phyloP scores from a whole-genome alignment of 2,888 invertebrate genomes.

The Drosophila engyochracea region DNA sequence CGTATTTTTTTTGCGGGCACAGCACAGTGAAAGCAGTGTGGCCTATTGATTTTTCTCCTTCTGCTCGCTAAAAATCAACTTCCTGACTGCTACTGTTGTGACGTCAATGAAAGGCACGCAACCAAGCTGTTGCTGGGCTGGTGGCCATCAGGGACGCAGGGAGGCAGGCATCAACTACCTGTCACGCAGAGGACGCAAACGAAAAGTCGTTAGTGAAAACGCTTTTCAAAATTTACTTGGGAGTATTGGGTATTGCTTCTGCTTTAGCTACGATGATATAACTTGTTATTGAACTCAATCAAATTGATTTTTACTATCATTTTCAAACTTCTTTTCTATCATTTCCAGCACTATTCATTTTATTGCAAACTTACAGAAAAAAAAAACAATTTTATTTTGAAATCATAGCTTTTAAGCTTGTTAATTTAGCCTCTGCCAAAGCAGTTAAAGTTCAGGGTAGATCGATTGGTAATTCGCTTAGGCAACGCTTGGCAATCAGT shows the following conservation, averaged over 20 bases:
- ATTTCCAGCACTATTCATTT: neutral
- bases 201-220: slow-evolving; percentile 11
- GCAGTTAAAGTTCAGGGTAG: neutral
- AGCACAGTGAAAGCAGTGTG: slow-evolving; percentile 49
- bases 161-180: neutral
- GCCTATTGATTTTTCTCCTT: slow-evolving; percentile 63
- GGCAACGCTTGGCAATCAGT: neutral
- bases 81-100: slow-evolving; percentile 51
- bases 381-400: neutral
- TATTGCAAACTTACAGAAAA: neutral
- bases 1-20: slow-evolving; percentile 10
- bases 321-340: neutral
- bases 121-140: slow-evolving; percentile 19
- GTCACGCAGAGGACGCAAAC: slow-evolving; percentile 1
- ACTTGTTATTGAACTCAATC: neutral
- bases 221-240: slow-evolving; percentile 1
- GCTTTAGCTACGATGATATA: neutral
- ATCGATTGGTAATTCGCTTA: neutral
- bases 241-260: neutral
- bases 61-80: slow-evolving; percentile 46
- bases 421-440: too few relatives aligned
- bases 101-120: slow-evolving; percentile 61
- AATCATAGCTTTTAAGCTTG: neutral
- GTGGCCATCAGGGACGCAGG: neutral
- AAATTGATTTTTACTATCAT: neutral